Base-by-base conservation (phyloP, 2,113 vertebrate species). In the Heterochromis multidens region DNA sequence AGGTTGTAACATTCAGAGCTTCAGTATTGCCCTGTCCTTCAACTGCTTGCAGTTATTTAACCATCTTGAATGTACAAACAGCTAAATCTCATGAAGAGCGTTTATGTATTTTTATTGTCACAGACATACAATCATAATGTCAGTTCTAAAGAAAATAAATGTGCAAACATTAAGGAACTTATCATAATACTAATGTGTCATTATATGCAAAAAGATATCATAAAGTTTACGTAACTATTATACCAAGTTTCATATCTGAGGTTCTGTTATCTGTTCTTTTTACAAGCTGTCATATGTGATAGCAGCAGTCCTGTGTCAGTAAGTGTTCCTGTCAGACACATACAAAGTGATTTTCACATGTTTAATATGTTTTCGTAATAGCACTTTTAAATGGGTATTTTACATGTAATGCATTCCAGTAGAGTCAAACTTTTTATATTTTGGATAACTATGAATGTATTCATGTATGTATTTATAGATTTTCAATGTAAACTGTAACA, bases 361-460 rank as follows among this genome's bases (percentile, higher is more conserved):
- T 49, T 9, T 29, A 12, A 52, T 29, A 49, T 0, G 29, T 49
- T 49, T 5, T 27, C 43, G 11, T 0, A 0, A 25, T 46, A 70
- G 37, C 23, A 46, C 23, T 70, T 70, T 46, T 46, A 70, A 46
- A 43, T 1, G 12, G 4, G 40, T 5, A 43, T 13, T 13, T 43
- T 35, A 4, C 40, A 43, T 43, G 46, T 49, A 49, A 6, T 5
- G 5, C 46, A 49, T 49, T 49, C 46, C 46, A 46, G 13, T 17
- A 6, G 46, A 19, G 49, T 19, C 16, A 19, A 6, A 46, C 14
- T 16, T 19, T 52, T 49, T 17, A 6, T 49, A 49, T 17, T 17
- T 49, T 43, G 37, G 37, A 40, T 9, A 40, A 40, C 37, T 9
- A 2, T 11, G 37, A 9, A 40, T 40, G 3, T 2, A 40, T 10